Base-by-base conservation (phyloP, 2,113 vertebrate species). In the Porphyrio hochstetteri region DNA sequence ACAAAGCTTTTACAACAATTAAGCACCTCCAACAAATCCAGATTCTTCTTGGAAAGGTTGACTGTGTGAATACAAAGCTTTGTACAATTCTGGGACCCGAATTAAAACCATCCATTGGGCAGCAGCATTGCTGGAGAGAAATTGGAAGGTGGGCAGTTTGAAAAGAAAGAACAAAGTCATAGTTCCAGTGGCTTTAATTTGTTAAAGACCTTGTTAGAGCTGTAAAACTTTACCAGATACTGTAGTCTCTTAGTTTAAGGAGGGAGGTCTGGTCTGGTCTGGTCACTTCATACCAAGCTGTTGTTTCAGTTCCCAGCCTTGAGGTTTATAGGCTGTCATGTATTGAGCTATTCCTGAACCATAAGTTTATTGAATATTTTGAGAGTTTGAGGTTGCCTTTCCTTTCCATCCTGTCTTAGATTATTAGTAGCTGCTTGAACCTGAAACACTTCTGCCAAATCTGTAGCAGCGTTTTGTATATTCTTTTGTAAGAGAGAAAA, bases 191-290 rank as follows among this genome's bases (percentile, higher is more conserved):
- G 67, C 92, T 95, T 96, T 96, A 91, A 96, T 93, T 96, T 95
- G 92, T 93, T 88, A 88, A 95, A 95, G 79, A 35, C 35, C 86
- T 74, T 72, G 79, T 75, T 77, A 82, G 79, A 65, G 55, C 83
- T 79, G 14, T 94, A 95, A 96, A 92, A 82, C 53, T 78, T 91
- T 88, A 94, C 82, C 91, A 94, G 93, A 78, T 70, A 84, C 93
- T 92, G 83, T n/a, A 65, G 64, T 46, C 61, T 86, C 59, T 74
- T 13, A 67, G 48, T 55, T 86, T 92, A 79, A 90, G 94, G 84
- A 93, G 88, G 94, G 92, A 95, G 88, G 91, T 96, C 86, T 96
- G 94, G 36, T 96, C 86, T 96, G 94, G 36, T 77, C 90, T 95
- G 88, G 78, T 88, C 67, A 35, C 59, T 86, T 92, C 86, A 33